A percentile compares a stretch with the other conserved stretches of the same genome.
phyloP scores from a whole-genome alignment of 2,797 vertebrate genomes.

The Australoheros facetus region DNA sequence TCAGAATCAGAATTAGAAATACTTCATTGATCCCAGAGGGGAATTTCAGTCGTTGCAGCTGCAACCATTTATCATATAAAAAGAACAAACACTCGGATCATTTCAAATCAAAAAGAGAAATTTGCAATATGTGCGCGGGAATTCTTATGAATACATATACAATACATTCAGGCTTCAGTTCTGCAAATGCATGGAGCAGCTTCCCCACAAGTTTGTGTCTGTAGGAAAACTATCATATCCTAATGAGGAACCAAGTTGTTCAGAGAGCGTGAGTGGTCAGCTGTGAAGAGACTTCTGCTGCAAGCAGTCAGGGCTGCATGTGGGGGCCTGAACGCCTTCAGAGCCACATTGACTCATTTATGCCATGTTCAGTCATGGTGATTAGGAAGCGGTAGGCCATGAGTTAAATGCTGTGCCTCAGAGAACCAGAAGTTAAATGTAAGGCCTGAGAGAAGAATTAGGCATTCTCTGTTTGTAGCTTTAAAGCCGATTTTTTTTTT shows the following conservation, averaged over 20 bases:
- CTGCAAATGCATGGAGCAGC: conserved; percentile 27
- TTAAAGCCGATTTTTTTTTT: not conserved
- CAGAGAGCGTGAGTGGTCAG: conserved; percentile 14
- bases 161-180: not conserved
- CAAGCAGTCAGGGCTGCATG: not conserved
- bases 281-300: conserved; percentile 22
- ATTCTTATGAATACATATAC: too few relatives aligned
- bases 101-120: too few relatives aligned
- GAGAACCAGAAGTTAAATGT: not conserved
- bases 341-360: conserved; percentile 32
- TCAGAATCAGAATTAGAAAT: not conserved
- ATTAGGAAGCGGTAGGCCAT: not conserved
- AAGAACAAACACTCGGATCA: too few relatives aligned
- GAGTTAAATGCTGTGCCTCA: not conserved
- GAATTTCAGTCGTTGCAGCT: too few relatives aligned
- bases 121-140: too few relatives aligned
- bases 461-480: not conserved
- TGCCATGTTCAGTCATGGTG: conserved; percentile 36
- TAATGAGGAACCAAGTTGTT: not conserved
- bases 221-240: conserved; percentile 2
- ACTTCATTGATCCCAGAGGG: too few relatives aligned
- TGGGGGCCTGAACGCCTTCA: conserved; percentile 14
- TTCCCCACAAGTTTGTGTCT: conserved; percentile 3
- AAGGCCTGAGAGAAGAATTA: not conserved
- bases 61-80: too few relatives aligned